Percentiles rank a stretch among this genome's conserved stretches.
phyloP scores from a whole-genome alignment of 2,888 invertebrate genomes.

The Limnephilus auricula region DNA sequence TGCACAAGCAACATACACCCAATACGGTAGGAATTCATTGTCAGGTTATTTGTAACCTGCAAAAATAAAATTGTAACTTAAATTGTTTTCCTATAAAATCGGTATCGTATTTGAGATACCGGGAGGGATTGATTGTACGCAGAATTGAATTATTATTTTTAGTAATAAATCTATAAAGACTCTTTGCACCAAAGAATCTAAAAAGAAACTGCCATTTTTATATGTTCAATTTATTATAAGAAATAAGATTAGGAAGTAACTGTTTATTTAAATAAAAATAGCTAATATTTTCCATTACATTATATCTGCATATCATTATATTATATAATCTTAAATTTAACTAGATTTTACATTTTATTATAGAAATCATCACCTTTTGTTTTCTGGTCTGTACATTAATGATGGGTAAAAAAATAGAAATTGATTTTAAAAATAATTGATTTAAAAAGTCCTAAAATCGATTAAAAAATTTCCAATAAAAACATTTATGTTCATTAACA shows the following conservation, averaged over 20 bases:
- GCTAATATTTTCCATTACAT: background rate
- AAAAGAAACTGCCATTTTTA: slow-evolving; percentile 23
- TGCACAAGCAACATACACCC: too few species aligned
- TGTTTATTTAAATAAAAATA: background rate
- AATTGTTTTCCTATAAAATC: background rate
- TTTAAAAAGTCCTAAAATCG: too few species aligned
- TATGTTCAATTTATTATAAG: slow-evolving; percentile 17
- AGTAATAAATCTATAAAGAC: slow-evolving; percentile 8
- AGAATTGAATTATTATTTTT: background rate
- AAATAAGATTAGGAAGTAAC: background rate
- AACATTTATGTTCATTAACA: too few species aligned
- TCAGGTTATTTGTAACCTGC: too few species aligned
- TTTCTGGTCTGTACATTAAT: background rate
- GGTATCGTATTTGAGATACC: too few species aligned
- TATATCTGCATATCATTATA: too few species aligned
- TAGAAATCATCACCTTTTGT: background rate
- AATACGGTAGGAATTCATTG: too few species aligned
- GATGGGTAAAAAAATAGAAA: background rate
- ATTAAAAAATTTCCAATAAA: too few species aligned
- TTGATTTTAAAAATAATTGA: background rate
- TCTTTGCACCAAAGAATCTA: slow-evolving; percentile 33
- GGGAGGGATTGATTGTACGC: too few species aligned
- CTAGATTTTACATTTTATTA: background rate
- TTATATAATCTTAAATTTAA: background rate
- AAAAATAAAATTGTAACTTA: background rate